Percentiles rank a stretch among this genome's conserved stretches.
These are phyloP conservation scores for Bembecia ichneumoniformis DNA, from an alignment of 2,888 invertebrate species.

Conservation along the genomic window DNA sequence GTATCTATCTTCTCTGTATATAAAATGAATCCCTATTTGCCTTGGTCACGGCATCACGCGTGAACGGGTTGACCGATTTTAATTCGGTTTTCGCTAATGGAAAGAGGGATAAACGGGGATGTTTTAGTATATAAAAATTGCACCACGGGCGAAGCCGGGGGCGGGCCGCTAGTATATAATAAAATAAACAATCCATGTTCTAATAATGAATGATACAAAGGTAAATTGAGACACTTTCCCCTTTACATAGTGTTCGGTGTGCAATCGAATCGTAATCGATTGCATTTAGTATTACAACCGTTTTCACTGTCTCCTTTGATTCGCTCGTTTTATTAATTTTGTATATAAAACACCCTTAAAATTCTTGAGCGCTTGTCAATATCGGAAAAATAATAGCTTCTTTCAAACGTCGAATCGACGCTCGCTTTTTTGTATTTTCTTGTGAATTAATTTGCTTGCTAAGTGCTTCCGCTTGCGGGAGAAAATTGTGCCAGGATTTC, in stretches of 20 bases:
- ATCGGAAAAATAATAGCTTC: conserved; percentile 45
- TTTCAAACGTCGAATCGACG: conserved; percentile 33
- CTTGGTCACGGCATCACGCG: no score
- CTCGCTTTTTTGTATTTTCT: conserved; percentile 35
- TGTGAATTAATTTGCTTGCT: conserved; percentile 56
- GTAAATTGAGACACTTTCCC: conserved; percentile 13
- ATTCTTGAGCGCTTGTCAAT: conserved; percentile 33
- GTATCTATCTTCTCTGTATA: no score
- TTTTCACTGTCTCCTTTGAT: conserved; percentile 39
- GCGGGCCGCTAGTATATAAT: no score
- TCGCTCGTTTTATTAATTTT: conserved; percentile 38
- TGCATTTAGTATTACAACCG: conserved; percentile 21
- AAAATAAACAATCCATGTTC: no score
- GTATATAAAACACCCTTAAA: conserved; percentile 44
- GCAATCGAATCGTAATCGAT: conserved; percentile 33
- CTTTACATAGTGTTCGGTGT: conserved; percentile 19
- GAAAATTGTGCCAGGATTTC: conserved; percentile 37
- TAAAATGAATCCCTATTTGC: no score
- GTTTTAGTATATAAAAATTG: no score
- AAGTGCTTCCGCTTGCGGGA: conserved; percentile 31
- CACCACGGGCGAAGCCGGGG: no score
- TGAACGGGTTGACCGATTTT: no score
- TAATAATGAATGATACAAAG: conserved; percentile 12
- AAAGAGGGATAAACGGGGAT: no score
- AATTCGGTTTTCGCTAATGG: no score